A percentile compares a stretch with the other conserved stretches of the same genome.
phyloP scores from a whole-genome alignment of 2,113 vertebrate species.

The Sceloporus undulatus region DNA sequence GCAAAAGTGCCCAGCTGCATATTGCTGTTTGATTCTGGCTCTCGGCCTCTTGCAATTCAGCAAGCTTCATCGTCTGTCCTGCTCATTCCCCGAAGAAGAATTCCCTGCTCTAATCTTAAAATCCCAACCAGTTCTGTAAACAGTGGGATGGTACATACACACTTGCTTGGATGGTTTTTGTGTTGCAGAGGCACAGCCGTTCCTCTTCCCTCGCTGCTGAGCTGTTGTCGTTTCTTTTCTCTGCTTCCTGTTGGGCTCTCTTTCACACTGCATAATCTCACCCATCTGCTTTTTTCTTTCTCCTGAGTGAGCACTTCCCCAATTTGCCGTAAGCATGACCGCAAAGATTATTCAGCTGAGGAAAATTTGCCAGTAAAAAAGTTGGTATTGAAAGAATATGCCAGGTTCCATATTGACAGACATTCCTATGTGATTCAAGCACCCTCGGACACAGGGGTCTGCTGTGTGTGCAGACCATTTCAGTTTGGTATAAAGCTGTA shows the following conservation, averaged over 20 bases:
- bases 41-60: background rate
- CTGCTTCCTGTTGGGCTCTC: background rate
- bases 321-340: background rate
- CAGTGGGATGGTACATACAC: background rate
- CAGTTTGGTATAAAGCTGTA: too few species aligned
- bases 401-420: background rate
- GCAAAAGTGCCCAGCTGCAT: background rate
- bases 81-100: background rate
- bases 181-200: background rate
- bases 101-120: background rate
- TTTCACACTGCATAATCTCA: background rate
- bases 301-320: background rate
- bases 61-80: background rate
- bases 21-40: background rate
- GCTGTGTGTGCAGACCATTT: too few species aligned
- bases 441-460: background rate
- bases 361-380: background rate
- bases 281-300: background rate
- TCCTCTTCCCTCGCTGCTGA: background rate
- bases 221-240: background rate
- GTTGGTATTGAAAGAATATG: background rate
- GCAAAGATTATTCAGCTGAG: background rate
- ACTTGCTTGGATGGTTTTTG: background rate
- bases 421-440: background rate
- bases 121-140: background rate